Conservation (phyloP, 2,797 vertebrate species). For the Micropoecilia bifurca region DNA sequence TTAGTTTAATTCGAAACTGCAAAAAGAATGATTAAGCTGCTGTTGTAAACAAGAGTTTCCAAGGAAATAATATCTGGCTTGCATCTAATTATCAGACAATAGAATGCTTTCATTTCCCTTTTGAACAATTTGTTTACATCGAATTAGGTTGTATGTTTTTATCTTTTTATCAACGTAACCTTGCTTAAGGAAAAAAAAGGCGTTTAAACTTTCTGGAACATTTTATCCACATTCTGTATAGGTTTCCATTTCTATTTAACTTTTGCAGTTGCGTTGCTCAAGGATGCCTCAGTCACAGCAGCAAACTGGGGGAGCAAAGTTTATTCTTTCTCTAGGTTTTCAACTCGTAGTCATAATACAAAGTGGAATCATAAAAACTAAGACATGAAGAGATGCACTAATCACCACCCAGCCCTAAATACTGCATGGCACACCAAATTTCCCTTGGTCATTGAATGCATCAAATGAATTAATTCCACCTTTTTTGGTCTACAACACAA, state of each 20-base stretch:
- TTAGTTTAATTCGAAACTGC: not conserved
- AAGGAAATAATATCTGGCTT: not conserved
- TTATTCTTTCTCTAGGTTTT: conserved; percentile 7
- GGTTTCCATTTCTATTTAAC: not conserved
- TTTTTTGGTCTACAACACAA: not conserved
- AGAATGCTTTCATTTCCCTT: not conserved
- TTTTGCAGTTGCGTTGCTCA: not conserved
- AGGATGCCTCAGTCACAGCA: not conserved
- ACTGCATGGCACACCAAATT: not conserved
- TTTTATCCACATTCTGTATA: conserved; percentile 1
- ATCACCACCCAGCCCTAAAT: not conserved
- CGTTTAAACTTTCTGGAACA: not conserved
- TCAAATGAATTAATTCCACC: not conserved
- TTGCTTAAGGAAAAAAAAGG: not conserved
- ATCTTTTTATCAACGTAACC: not conserved
- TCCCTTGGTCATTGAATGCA: not conserved
- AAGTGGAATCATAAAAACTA: not conserved
- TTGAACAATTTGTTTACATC: not conserved
- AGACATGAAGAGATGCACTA: too few relatives aligned
- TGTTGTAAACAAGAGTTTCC: not conserved
- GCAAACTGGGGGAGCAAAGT: too few relatives aligned
- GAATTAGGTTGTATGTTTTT: not conserved
- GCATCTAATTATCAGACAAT: not conserved
- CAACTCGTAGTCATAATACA: not conserved
- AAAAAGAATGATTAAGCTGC: not conserved